Evolutionary conservation across 1,140 invertebrate species (phyloP).

Genomic region (Drosophila subpulchrella): DNA sequence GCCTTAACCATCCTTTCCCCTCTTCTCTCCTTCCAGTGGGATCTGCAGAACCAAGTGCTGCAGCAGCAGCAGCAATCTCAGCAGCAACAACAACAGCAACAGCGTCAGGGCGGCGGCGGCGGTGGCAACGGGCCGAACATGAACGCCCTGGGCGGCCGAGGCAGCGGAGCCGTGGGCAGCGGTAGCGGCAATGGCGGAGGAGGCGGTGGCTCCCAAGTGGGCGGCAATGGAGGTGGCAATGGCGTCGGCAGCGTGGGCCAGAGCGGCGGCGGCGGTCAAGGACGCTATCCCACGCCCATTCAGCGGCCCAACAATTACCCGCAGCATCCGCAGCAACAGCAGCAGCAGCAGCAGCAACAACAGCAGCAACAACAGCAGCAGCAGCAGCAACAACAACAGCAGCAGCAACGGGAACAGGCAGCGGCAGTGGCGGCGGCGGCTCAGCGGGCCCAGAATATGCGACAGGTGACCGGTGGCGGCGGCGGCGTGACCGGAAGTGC

Average conservation of each 20-base stretch:
- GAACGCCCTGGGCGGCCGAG: constrained; percentile 64
- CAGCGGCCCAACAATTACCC: constrained; percentile 85
- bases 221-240: constrained; percentile 64
- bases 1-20: background rate
- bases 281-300: constrained; percentile 83
- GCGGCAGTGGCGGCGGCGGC: constrained; percentile 57
- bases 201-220: constrained; percentile 43
- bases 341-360: constrained; percentile 79
- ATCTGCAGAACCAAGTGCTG: constrained; percentile 85
- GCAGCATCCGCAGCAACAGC: constrained; percentile 83
- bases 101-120: constrained; percentile 50
- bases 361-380: constrained; percentile 52
- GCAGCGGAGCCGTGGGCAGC: constrained; percentile 52
- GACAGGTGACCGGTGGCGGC: constrained; percentile 73
- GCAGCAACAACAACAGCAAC: constrained; percentile 80
- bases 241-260: constrained; percentile 72
- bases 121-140: constrained; percentile 76
- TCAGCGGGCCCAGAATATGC: constrained; percentile 79
- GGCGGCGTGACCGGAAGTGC: constrained; percentile 56
- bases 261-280: constrained; percentile 64
- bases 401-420: constrained; percentile 84
- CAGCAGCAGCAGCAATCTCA: constrained; percentile 84
- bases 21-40: constrained; percentile 58
- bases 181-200: constrained; percentile 44
- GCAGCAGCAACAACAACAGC: constrained; percentile 73